phyloP scores from a whole-genome alignment of 2,888 invertebrate genomes.

The Lasioglossum calceatum region DNA sequence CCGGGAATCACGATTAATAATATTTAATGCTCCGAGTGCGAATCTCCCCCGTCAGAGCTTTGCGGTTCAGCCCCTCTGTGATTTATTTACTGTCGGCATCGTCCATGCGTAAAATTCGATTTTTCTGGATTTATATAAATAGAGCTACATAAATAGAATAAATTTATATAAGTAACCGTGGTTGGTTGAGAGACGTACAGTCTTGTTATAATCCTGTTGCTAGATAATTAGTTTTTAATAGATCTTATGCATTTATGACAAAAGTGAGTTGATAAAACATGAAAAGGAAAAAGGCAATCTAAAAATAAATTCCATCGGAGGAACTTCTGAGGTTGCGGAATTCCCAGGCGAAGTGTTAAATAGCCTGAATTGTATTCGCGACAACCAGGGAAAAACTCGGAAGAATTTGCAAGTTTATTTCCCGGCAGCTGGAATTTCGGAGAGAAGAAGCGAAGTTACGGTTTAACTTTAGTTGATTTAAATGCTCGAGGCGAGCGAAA shows the following conservation, averaged over 20 bases:
- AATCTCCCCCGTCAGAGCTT: background rate
- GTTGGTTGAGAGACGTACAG: background rate
- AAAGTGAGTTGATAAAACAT: background rate
- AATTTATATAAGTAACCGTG: background rate
- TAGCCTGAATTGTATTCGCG: background rate
- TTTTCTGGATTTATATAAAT: background rate
- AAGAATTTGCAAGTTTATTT: background rate
- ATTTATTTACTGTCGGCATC: background rate
- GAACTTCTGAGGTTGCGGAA: background rate
- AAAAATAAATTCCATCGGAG: background rate
- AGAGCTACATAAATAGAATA: too few species aligned
- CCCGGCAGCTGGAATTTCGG: background rate
- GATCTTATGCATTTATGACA: background rate
- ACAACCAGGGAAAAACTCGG: background rate
- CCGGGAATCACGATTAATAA: background rate
- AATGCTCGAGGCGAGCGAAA: constrained; percentile 7
- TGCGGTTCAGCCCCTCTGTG: background rate
- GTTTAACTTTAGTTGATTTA: constrained; percentile 5
- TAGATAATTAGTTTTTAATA: background rate
- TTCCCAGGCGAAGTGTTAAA: background rate
- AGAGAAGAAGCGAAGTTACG: background rate
- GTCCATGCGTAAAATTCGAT: background rate
- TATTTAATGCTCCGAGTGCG: background rate
- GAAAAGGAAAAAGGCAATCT: background rate
- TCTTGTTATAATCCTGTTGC: background rate